Evolutionary conservation across 2,797 vertebrate species (phyloP), one percentile per base, ranked within the genome.

Genomic region (Acanthopagrus latus): DNA sequence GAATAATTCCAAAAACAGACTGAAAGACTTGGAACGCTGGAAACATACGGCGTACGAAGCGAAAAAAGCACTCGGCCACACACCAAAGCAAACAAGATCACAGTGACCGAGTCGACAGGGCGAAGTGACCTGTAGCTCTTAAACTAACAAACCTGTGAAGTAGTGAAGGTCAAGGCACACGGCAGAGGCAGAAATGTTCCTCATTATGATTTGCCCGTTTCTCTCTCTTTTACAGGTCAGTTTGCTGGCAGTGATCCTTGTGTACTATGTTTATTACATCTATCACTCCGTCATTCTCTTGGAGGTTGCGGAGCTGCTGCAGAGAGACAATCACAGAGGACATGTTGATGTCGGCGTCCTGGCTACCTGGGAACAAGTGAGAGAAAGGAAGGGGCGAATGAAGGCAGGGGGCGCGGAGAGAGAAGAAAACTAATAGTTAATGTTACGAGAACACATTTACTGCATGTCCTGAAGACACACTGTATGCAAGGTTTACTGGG

Each of bases 321-420:
- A 92, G 76, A 91, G 73, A 80, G 88, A 82, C 41, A 64, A 83
- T 78, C 80, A 86, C 76, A 92, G 47, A 63, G 81, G 43, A 46
- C 86, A 74, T 56, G 79, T 94, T 58, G 94, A 96, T 43, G 75
- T 96, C 80, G 81, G 80, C 62, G 11, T 67, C 11, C 83, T 95
- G 50, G 90, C 92, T 1, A 66, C 69, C 3, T 93, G 89, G 86
- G 94, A 94, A 79, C 94, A 96, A 94, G 96, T 97, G 91, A 74
- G 82, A 78, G 17, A 63, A 57, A 23, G 33, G 64, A 14, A 11
- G 7, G 47, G 14, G 25, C 2, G 23, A 23, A 44, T 20, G 1
- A 73, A 58, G 14, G 17, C 41, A 13, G 23, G 20, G 23, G 20
- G 23, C 20, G 43, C 46, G 9, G 8, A 48, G n/a, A 54, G 41